Evolutionary conservation across 1,140 invertebrate genomes (phyloP).

Genomic region (Penaeus indicus): DNA sequence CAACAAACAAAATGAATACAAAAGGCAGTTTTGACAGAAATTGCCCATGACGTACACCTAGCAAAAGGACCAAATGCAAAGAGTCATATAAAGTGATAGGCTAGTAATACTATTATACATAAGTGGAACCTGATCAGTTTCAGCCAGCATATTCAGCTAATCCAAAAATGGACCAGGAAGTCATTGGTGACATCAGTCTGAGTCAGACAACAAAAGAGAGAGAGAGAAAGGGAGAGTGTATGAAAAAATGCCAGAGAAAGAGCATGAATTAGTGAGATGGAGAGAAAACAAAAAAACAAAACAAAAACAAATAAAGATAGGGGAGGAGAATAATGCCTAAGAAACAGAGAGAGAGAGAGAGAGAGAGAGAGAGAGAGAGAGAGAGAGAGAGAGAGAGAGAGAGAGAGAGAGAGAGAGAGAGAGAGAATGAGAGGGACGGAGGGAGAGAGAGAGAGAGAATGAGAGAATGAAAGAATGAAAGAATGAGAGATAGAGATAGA

Average conservation of each 20-base stretch:
- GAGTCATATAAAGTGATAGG: too few relatives aligned
- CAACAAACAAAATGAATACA: too few relatives aligned
- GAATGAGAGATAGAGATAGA: not conserved
- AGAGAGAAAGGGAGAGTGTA: not conserved
- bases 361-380: not conserved
- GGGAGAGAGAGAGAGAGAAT: not conserved
- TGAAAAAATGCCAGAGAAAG: not conserved
- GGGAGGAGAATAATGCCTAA: not conserved
- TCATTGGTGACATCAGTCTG: not conserved
- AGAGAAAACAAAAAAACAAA: not conserved
- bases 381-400: slow-evolving; percentile 21
- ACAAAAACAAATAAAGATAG: slow-evolving; percentile 5
- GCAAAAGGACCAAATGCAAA: too few relatives aligned
- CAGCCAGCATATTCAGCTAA: too few relatives aligned
- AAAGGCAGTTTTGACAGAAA: too few relatives aligned
- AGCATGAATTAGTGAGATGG: not conserved
- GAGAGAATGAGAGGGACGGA: not conserved
- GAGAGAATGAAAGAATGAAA: not conserved
- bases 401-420: slow-evolving; percentile 19
- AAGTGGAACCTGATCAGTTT: too few relatives aligned
- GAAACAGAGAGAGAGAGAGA: not conserved
- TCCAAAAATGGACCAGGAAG: too few relatives aligned
- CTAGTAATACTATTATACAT: too few relatives aligned
- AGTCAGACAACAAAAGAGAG: not conserved
- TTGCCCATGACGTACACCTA: too few relatives aligned